Evolutionary conservation across 2,888 invertebrate genomes (phyloP).

Genomic region (Rhyacophila evoluta): DNA sequence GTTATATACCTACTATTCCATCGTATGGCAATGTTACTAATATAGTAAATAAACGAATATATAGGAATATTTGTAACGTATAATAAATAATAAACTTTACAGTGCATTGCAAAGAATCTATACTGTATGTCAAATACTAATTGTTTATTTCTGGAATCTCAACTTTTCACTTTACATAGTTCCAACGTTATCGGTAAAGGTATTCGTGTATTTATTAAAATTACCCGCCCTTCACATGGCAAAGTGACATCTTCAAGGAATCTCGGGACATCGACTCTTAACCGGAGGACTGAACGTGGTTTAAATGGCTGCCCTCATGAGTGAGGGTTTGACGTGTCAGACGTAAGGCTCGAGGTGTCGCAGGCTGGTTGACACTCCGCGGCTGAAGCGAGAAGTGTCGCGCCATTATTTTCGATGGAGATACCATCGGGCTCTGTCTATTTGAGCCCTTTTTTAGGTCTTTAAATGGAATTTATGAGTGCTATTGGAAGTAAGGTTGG

Average conservation of each 20-base stretch:
- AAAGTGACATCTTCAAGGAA: slow-evolving; percentile 6
- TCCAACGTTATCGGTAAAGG: neutral
- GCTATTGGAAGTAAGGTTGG: neutral
- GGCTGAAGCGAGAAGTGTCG: slow-evolving; percentile 43
- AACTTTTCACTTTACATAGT: no score
- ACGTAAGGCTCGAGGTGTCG: slow-evolving; percentile 32
- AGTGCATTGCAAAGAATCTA: no score
- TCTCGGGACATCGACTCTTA: slow-evolving; percentile 2
- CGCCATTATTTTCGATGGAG: slow-evolving; percentile 50
- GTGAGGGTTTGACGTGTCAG: slow-evolving; percentile 44
- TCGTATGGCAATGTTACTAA: no score
- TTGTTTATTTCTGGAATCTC: no score
- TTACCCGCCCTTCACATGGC: neutral
- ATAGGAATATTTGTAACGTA: no score
- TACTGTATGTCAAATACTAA: no score
- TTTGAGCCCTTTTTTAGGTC: slow-evolving; percentile 45
- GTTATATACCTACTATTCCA: no score
- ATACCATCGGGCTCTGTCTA: slow-evolving; percentile 46
- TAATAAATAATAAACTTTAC: no score
- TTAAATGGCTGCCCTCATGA: slow-evolving; percentile 23
- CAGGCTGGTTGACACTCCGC: neutral
- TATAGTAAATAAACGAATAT: no score
- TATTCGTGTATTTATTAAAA: neutral
- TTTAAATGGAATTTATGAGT: slow-evolving; percentile 47
- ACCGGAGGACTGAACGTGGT: neutral